Percentiles rank a stretch among this genome's conserved stretches.
These are phyloP conservation scores for Gadopsis marmoratus DNA, from an alignment of 2,797 vertebrate species.

Conservation along the genomic window DNA sequence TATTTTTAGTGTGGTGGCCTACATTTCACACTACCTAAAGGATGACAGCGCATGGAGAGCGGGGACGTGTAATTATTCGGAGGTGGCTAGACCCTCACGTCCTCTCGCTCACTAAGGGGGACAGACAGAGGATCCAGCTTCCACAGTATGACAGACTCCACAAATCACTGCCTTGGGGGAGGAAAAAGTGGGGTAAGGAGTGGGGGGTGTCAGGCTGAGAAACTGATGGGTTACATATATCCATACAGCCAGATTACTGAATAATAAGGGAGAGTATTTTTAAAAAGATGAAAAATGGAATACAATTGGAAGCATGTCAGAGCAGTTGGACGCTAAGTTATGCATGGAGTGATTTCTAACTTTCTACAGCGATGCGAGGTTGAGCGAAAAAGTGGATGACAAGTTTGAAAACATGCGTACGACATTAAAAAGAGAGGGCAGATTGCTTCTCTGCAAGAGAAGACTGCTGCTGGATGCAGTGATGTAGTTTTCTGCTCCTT, in stretches of 20 bases:
- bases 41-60: constrained; percentile 65
- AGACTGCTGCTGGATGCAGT: constrained; percentile 59
- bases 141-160: constrained; percentile 73
- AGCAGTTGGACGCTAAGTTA: constrained; percentile 5
- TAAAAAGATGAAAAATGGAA: background rate
- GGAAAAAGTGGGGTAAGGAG: constrained; percentile 34
- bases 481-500: constrained; percentile 54
- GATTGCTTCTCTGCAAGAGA: constrained; percentile 56
- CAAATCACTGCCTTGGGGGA: constrained; percentile 73
- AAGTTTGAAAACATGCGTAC: constrained; percentile 4
- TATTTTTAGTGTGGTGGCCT: constrained; percentile 71
- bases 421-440: constrained; percentile 45
- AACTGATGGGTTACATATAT: constrained; percentile 2
- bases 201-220: background rate
- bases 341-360: background rate
- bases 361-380: constrained; percentile 5
- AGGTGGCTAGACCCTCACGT: constrained; percentile 62
- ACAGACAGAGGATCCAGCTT: constrained; percentile 71
- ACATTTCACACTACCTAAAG: constrained; percentile 73
- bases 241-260: constrained; percentile 20
- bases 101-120: constrained; percentile 55
- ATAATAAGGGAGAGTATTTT: constrained; percentile 11
- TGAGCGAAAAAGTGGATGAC: constrained; percentile 13
- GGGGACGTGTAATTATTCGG: constrained; percentile 73
- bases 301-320: background rate